Evolutionary conservation across 2,888 invertebrate genomes (phyloP).

Genomic region (Megamerina dolium): DNA sequence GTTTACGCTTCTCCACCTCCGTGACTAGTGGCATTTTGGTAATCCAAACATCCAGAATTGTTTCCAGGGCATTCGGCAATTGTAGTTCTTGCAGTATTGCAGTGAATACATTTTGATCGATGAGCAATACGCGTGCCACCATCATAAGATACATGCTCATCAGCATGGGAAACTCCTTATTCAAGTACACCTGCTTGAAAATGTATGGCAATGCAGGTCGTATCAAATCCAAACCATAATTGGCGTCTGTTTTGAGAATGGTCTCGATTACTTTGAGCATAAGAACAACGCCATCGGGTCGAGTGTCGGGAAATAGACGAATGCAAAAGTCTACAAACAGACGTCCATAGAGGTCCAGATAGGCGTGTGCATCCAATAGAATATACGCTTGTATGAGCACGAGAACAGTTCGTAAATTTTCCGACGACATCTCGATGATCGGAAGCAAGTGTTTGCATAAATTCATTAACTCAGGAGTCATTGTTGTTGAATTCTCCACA

Average conservation of each 20-base stretch:
- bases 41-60: conserved; percentile 72
- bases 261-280: conserved; percentile 70
- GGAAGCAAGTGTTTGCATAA: conserved; percentile 69
- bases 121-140: conserved; percentile 69
- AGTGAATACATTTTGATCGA: conserved; percentile 63
- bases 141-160: conserved; percentile 74
- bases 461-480: conserved; percentile 62
- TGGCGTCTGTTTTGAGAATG: conserved; percentile 67
- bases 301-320: conserved; percentile 71
- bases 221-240: conserved; percentile 66
- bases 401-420: conserved; percentile 71
- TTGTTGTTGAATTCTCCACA: conserved; percentile 66
- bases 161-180: conserved; percentile 66
- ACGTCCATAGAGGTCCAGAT: conserved; percentile 65
- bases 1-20: conserved; percentile 74
- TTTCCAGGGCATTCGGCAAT: conserved; percentile 62
- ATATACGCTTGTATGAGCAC: conserved; percentile 79
- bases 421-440: conserved; percentile 73
- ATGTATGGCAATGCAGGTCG: conserved; percentile 59
- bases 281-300: conserved; percentile 65
- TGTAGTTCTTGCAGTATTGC: conserved; percentile 49
- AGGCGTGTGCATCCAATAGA: conserved; percentile 70
- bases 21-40: conserved; percentile 71
- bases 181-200: conserved; percentile 61
- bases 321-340: conserved; percentile 65